Base-by-base conservation (phyloP, 2,797 vertebrate species). In the Hoplostethus atlanticus region DNA sequence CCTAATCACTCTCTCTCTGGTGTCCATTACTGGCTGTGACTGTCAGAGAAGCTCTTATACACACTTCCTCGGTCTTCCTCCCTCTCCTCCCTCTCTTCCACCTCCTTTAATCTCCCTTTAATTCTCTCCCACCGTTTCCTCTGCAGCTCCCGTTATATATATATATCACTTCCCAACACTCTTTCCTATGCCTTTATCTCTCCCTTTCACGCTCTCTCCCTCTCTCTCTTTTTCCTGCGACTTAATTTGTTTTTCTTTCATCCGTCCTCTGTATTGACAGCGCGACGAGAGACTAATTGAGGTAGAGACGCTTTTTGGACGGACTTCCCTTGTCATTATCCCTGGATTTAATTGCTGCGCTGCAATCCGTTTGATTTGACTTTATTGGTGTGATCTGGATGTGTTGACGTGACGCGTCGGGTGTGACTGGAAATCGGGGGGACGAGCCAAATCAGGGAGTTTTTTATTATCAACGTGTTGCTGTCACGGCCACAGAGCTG, bases 271-370 rank as follows among this genome's bases (percentile, higher is more conserved):
- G 73, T 81, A 80, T 89, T 71, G 67, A 81, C 77, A 66, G 64
- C 69, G 80, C 83, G 77, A 81, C 74, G 76, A 84, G 77, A 84
- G 75, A 83, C 85, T 91, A 89, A 91, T 91, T 87, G 85, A 91
- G 84, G 85, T 61, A 77, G 80, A 84, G 68, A 64, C 75, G 73
- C 81, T 21, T 84, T 89, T 87, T 89, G 89, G 84, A 89, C 58
- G 46, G 56, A 21, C 82, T 87, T 89, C 78, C 77, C 80, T 79
- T 63, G 82, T 89, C 84, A 85, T 92, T 87, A 92, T 86, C 84
- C 85, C 67, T 77, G 70, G 73, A 89, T 90, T 91, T 91, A 91
- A 90, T 91, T 86, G 86, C 81, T 75, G 84, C 46, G 85, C 84
- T 61, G 79, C 79, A 83, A 77, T 89, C 68, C 68, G 57, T 90